Evolutionary conservation across 1,140 invertebrate species (phyloP).

Genomic region (Drosophila eugracilis): DNA sequence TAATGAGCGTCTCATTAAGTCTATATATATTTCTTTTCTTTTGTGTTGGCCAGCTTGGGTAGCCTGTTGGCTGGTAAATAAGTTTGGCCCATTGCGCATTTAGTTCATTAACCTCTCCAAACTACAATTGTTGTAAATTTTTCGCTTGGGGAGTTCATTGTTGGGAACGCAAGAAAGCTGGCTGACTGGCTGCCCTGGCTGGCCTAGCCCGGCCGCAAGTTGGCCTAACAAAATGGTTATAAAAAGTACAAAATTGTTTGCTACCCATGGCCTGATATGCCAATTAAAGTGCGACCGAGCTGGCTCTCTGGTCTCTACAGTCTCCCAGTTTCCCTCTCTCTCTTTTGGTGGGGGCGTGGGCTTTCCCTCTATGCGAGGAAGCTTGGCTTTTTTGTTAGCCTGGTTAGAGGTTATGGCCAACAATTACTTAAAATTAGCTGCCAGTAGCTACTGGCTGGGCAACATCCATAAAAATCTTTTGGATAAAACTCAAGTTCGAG

Average conservation of each 20-base stretch:
- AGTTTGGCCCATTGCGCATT: slow-evolving; percentile 78
- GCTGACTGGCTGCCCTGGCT: slow-evolving; percentile 6
- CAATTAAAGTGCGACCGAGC: slow-evolving; percentile 79
- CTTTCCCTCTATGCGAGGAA: slow-evolving; percentile 39
- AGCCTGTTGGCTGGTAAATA: slow-evolving; percentile 52
- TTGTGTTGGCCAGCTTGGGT: slow-evolving; percentile 31
- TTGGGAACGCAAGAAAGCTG: slow-evolving; percentile 55
- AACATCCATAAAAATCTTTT: slow-evolving; percentile 40
- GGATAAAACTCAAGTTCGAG: slow-evolving; percentile 42
- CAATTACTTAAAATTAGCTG: slow-evolving; percentile 79
- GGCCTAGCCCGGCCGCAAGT: slow-evolving; percentile 40
- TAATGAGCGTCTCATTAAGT: slow-evolving; percentile 79
- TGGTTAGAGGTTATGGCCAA: slow-evolving; percentile 64
- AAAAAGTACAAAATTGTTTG: slow-evolving; percentile 64
- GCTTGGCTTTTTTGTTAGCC: slow-evolving; percentile 36
- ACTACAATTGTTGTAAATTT: slow-evolving; percentile 80
- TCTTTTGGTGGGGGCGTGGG: slow-evolving; percentile 60
- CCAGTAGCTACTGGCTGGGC: slow-evolving; percentile 32
- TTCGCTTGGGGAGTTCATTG: slow-evolving; percentile 62
- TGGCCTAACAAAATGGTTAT: slow-evolving; percentile 75
- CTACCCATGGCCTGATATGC: slow-evolving; percentile 74
- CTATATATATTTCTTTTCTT: slow-evolving; percentile 40
- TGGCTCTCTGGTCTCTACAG: slow-evolving; percentile 27
- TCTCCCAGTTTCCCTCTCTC: no score
- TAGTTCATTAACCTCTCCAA: slow-evolving; percentile 77